phyloP scores from a whole-genome alignment of 2,888 invertebrate species.

The Pachymerium ferrugineum region DNA sequence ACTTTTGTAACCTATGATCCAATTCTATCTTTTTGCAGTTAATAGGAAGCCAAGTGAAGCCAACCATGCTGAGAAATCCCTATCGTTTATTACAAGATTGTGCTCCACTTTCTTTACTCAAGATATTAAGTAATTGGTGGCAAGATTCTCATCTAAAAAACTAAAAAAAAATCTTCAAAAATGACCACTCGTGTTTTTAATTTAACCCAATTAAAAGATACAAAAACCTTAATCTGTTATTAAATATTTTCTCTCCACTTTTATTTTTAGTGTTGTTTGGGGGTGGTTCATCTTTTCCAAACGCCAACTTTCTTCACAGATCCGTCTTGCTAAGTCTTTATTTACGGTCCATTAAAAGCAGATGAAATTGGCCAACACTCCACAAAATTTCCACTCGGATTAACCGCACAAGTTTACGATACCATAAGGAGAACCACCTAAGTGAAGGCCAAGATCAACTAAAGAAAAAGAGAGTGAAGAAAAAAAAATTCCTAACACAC shows the following conservation, averaged over 20 bases:
- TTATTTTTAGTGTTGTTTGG: neutral
- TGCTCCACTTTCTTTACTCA: neutral
- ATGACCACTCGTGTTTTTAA: too few relatives aligned
- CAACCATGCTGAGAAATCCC: constrained; percentile 12
- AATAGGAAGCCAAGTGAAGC: constrained; percentile 24
- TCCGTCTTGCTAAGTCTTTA: constrained; percentile 18
- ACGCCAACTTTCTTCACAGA: neutral
- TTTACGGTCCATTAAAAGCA: constrained; percentile 15
- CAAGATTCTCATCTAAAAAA: neutral
- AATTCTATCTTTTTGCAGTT: constrained; percentile 25
- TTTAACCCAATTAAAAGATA: too few relatives aligned
- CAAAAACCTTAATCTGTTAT: neutral
- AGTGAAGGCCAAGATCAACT: constrained; percentile 3
- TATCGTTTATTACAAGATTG: constrained; percentile 15
- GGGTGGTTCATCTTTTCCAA: neutral
- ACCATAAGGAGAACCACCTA: constrained; percentile 1
- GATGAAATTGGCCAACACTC: constrained; percentile 17
- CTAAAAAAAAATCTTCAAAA: neutral
- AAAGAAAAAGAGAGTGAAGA: neutral
- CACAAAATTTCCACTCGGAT: constrained; percentile 14
- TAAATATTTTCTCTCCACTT: neutral
- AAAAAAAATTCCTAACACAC: too few relatives aligned
- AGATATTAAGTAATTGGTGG: neutral
- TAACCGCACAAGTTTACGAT: constrained; percentile 18
- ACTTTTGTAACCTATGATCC: constrained; percentile 21